Percentiles rank a stretch among this genome's conserved stretches.
These are phyloP conservation scores for Chaetura pelagica DNA, from an alignment of 2,113 vertebrate species.

Conservation along the genomic window DNA sequence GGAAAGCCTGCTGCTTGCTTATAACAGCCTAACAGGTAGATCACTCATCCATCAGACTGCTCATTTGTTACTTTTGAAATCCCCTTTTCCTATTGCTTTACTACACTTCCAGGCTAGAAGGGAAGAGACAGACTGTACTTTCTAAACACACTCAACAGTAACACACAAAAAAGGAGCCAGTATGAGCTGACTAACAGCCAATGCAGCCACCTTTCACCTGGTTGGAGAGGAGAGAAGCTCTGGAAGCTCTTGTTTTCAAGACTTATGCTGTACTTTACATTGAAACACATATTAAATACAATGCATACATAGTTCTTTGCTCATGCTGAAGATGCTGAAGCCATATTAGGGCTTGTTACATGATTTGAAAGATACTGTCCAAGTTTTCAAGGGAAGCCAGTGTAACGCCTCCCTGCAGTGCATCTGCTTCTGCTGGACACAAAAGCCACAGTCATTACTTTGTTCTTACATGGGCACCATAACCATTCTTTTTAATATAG, in stretches of 20 bases:
- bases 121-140: background rate
- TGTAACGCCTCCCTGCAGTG: background rate
- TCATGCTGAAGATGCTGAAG: background rate
- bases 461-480: background rate
- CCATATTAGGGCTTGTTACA: background rate
- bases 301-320: background rate
- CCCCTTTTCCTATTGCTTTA: background rate
- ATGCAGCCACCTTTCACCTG: background rate
- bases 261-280: background rate
- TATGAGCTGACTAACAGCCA: background rate
- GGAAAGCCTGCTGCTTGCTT: background rate
- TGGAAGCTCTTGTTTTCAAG: background rate
- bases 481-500: conserved; percentile 16
- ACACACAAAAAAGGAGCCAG: background rate
- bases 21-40: background rate
- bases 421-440: background rate
- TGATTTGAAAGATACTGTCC: background rate
- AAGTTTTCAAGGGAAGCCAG: background rate
- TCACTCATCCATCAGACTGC: background rate
- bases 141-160: background rate
- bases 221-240: background rate
- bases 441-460: background rate
- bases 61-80: background rate
- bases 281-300: background rate
- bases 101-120: background rate